Percentiles rank a stretch among this genome's conserved stretches.
Conservation (phyloP, 2,888 invertebrate species). For the Pycnomerus fuliginosus region DNA sequence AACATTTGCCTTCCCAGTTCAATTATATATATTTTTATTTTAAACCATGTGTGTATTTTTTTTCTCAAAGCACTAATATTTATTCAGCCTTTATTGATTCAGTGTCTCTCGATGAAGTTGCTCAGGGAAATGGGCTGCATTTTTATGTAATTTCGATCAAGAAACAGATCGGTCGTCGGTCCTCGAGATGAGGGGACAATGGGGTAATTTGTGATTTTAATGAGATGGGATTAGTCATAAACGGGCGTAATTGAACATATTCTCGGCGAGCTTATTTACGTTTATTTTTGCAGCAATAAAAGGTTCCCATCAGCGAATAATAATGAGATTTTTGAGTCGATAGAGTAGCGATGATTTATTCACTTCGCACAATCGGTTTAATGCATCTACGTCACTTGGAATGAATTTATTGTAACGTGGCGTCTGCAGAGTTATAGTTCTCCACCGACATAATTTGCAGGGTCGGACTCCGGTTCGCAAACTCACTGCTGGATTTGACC, state of each 20-base stretch:
- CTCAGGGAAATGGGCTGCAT: conserved; percentile 22
- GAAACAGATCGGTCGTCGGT: too few relatives aligned
- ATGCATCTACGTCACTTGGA: conserved; percentile 35
- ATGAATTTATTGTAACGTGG: conserved; percentile 36
- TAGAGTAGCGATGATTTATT: conserved; percentile 36
- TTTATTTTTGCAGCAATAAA: conserved; percentile 29
- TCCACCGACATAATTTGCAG: conserved; percentile 33
- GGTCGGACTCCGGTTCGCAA: too few relatives aligned
- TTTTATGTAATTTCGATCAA: conserved; percentile 21
- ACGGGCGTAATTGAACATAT: too few relatives aligned
- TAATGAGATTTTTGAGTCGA: conserved; percentile 35
- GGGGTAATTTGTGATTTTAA: too few relatives aligned
- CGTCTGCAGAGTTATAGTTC: conserved; percentile 35
- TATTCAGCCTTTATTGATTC: conserved; percentile 48
- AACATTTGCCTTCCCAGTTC: conserved; percentile 51
- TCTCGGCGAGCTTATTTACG: too few relatives aligned
- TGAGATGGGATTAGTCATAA: too few relatives aligned
- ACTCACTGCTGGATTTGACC: too few relatives aligned
- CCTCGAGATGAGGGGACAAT: too few relatives aligned
- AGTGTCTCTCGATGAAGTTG: conserved; percentile 37
- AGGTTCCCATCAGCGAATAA: conserved; percentile 31
- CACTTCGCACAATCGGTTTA: conserved; percentile 35
- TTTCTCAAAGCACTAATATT: conserved; percentile 46
- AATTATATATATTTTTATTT: conserved; percentile 52
- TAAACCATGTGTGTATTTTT: conserved; percentile 44